Conservation (phyloP, 2,113 vertebrate genomes). For the Pterophyllum scalare region DNA sequence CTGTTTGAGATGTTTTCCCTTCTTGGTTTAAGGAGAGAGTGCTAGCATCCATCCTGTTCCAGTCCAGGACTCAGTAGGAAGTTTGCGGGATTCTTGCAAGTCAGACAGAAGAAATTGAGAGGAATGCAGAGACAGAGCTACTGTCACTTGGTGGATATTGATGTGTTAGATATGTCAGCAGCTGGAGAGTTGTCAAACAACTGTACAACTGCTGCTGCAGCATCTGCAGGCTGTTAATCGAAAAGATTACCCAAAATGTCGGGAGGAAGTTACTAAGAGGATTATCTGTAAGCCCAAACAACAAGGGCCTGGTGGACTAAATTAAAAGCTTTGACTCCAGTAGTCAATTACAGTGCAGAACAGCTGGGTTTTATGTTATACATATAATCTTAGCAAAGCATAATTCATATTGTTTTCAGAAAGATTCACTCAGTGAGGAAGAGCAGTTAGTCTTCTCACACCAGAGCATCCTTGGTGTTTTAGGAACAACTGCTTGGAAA, state of each 20-base stretch:
- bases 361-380: conserved; percentile 63
- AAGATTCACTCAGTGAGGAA: not conserved
- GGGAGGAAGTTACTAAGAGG: conserved; percentile 23
- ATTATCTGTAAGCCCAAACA: conserved; percentile 46
- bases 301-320: conserved; percentile 21
- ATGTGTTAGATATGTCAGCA: conserved; percentile 27
- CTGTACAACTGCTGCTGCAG: conserved; percentile 16
- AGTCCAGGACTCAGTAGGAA: conserved; percentile 46
- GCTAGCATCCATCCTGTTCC: conserved; percentile 62
- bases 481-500: conserved; percentile 1
- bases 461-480: conserved; percentile 63
- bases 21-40: conserved; percentile 35
- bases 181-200: conserved; percentile 65
- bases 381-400: conserved; percentile 38
- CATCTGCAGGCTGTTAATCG: conserved; percentile 29
- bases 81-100: conserved; percentile 39
- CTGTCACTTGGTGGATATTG: conserved; percentile 25
- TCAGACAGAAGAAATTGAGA: conserved; percentile 43
- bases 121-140: conserved; percentile 32
- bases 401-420: not conserved
- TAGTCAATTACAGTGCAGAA: conserved; percentile 31
- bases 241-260: conserved; percentile 52
- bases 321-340: conserved; percentile 54
- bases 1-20: conserved; percentile 52
- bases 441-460: conserved; percentile 2